Base-by-base conservation (phyloP, 1,140 invertebrate species). In the Dreissena rostriformis region DNA sequence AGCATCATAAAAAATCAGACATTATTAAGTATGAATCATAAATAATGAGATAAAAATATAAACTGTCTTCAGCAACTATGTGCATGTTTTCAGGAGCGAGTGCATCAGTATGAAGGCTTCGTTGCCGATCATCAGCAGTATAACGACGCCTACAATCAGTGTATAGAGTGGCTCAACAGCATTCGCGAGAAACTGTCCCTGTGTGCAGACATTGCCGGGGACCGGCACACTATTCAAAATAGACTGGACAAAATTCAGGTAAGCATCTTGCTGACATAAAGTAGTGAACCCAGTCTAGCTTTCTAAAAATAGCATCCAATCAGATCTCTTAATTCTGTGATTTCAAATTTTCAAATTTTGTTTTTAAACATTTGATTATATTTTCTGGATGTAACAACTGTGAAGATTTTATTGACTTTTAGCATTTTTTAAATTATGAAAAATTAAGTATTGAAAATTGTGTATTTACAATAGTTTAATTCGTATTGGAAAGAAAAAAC, bases 41-140 rank as follows among this genome's bases (percentile, higher is more conserved):
- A n/a, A n/a, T n/a, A n/a, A n/a, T n/a, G n/a, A n/a, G n/a, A n/a
- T n/a, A n/a, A n/a, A n/a, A n/a, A n/a, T n/a, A n/a, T n/a, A n/a
- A n/a, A n/a, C n/a, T n/a, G n/a, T n/a, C n/a, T n/a, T n/a, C n/a
- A n/a, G n/a, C n/a, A n/a, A n/a, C n/a, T n/a, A n/a, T n/a, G n/a
- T n/a, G n/a, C n/a, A n/a, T n/a, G n/a, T 67, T 73, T 83, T 4
- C 85, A 93, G 92, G 92, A 93, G 65, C 85, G 84, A 85, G 92
- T 95, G 10, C 90, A 91, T 57, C 93, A 93, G 73, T 98, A 98
- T 92, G 98, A 99, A 94, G 96, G 95, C 0, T 97, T 98, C 92
- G 98, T 98, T 0, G 97, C 96, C 91, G 96, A 98, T 89, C 98
- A 99, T 94, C 97, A 98, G 89, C 96, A 97, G 88, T 99, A 98